These are phyloP conservation scores for Anomalospiza imberbis DNA, from an alignment of 2,797 vertebrate species.

Conservation along the genomic window DNA sequence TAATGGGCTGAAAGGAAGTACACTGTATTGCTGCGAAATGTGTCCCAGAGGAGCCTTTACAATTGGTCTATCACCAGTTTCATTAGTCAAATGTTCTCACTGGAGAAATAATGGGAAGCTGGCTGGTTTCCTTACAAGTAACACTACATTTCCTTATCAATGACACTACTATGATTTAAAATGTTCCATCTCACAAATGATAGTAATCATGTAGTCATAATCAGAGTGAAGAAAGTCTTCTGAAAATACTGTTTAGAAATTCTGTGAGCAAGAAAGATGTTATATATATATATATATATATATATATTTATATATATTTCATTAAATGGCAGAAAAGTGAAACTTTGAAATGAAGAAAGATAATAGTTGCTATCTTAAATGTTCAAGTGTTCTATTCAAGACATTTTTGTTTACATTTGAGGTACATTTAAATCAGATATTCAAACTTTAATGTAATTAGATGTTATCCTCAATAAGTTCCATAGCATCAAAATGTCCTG, in stretches of 20 bases:
- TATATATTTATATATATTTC: background rate
- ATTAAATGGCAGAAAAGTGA: background rate
- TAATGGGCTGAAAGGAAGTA: constrained; percentile 18
- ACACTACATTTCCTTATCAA: background rate
- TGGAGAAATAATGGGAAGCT: background rate
- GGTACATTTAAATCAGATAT: background rate
- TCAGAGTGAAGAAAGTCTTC: background rate
- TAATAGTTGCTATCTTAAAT: background rate
- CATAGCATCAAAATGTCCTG: background rate
- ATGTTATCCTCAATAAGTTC: background rate
- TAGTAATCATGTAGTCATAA: background rate
- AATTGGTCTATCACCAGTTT: background rate
- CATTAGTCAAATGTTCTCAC: background rate
- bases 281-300: background rate
- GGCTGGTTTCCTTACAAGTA: background rate
- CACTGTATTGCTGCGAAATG: background rate
- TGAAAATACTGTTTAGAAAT: background rate
- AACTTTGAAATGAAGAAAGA: background rate
- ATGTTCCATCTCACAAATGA: background rate
- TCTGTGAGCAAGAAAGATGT: background rate
- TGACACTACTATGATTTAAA: background rate
- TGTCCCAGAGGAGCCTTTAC: background rate
- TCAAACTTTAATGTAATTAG: background rate
- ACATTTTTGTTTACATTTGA: background rate
- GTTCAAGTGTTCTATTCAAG: background rate